Conservation (phyloP, 1,140 invertebrate genomes). For the Anagrus nilaparvatae region DNA sequence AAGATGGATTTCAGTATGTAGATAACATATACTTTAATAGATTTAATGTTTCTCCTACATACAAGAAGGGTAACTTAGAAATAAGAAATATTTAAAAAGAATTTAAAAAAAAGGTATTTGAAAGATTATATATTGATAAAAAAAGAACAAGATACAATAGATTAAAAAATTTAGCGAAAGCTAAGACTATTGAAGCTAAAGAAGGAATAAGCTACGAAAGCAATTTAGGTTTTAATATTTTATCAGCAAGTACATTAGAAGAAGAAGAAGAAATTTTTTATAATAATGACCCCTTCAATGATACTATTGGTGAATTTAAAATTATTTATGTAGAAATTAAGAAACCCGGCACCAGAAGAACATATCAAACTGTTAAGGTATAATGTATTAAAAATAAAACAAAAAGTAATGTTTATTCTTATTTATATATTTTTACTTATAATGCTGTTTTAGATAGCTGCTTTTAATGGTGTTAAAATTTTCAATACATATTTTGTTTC, state of each 20-base stretch:
- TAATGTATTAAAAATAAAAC: neutral
- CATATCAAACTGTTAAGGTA: slow-evolving; percentile 1
- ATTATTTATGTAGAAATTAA: slow-evolving; percentile 4
- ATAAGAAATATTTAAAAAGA: neutral
- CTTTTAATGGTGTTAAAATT: neutral
- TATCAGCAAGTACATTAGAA: neutral
- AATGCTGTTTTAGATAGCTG: slow-evolving; percentile 6
- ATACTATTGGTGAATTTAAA: neutral
- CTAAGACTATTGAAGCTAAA: neutral
- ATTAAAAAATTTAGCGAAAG: neutral
- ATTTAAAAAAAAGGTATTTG: slow-evolving; percentile 8
- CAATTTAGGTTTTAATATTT: slow-evolving; percentile 1
- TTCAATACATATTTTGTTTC: slow-evolving; percentile 12
- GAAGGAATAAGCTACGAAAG: slow-evolving; percentile 3
- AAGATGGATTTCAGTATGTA: neutral
- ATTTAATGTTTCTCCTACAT: slow-evolving; percentile 9
- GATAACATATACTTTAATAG: slow-evolving; percentile 1
- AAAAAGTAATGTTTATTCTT: neutral
- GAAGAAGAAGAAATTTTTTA: neutral
- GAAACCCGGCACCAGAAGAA: neutral
- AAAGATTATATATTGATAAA: neutral
- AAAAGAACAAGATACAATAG: neutral
- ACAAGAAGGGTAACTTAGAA: neutral
- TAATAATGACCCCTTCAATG: neutral
- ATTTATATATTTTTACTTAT: slow-evolving; percentile 1